Evolutionary conservation across 2,888 invertebrate genomes (phyloP).

Genomic region (Apodemia mormo): DNA sequence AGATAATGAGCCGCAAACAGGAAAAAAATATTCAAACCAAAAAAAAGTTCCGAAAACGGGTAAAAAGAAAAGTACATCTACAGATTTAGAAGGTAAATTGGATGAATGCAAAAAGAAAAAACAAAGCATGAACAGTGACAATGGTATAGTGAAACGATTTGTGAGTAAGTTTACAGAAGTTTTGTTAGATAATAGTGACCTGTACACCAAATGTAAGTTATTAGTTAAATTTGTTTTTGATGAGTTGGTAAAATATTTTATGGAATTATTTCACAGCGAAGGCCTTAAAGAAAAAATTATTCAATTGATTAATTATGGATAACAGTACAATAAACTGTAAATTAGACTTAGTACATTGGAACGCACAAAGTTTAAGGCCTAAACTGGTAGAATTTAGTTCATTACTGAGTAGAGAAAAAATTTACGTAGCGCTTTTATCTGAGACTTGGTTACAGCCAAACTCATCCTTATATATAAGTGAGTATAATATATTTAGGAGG

Average conservation of each 20-base stretch:
- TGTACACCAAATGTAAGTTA: background rate
- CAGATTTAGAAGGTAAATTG: background rate
- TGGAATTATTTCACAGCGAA: background rate
- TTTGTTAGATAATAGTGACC: background rate
- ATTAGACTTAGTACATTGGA: constrained; percentile 26
- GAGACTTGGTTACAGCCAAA: constrained; percentile 34
- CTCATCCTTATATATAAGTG: constrained; percentile 15
- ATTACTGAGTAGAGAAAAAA: constrained; percentile 25
- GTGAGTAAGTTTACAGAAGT: constrained; percentile 1
- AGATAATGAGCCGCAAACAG: background rate
- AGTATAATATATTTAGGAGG: constrained; percentile 28
- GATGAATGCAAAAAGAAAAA: background rate
- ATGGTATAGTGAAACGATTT: background rate
- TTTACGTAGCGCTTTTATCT: constrained; percentile 27
- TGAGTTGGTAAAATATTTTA: background rate
- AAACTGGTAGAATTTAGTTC: constrained; percentile 13
- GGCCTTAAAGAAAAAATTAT: background rate
- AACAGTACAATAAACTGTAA: background rate
- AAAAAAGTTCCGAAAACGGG: background rate
- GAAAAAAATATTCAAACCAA: background rate
- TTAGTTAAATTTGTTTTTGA: background rate
- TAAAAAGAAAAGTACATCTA: background rate
- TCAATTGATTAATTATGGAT: background rate
- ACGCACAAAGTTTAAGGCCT: background rate
- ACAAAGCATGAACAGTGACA: background rate